Evolutionary conservation across 1,140 invertebrate genomes (phyloP), one percentile per base, ranked within the genome.

Genomic region (Leptinotarsa undecemlineata): DNA sequence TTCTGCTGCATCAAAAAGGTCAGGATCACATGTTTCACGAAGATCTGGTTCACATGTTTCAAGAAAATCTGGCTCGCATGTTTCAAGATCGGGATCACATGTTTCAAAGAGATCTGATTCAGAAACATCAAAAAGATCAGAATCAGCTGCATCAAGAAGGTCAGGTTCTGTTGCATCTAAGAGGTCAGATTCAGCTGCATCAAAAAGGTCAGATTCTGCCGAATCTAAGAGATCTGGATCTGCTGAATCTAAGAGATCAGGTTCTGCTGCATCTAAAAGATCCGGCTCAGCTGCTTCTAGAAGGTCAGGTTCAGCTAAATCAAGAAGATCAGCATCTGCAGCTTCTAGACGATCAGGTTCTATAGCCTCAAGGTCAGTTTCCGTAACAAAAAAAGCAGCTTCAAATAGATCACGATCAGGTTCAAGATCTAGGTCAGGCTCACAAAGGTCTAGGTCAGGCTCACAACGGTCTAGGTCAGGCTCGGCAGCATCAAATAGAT

Each of bases 121-220:
- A 15, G 68, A 69, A 64, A 48, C 69, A 19, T 66, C 74, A 26
- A 64, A 33, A 23, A 72, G 71, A 70, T 87, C 86, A 2, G 83
- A 80, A 23, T 63, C 81, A 81, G 72, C 79, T 75, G 62, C 78
- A 84, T 82, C 48, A 85, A 85, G 21, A 0, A 82, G 81, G 76
- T 85, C 84, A 67, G 83, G 72, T 15, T 77, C 75, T 51, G 64
- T 63, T 47, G 76, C 6, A 42, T 75, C 74, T n/a, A 62, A 69
- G 20, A 72, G 70, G 13, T 80, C 80, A 15, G 74, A 23, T 20
- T 74, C 70, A 20, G n/a, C 48, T 62, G 68, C 26, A 72, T 77
- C 78, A 8, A 76, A 74, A 63, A 61, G 73, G 20, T 76, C 74
- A 11, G 42, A 71, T 63, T 76, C 77, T 20, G 61, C 64, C 13